A percentile compares a stretch with the other conserved stretches of the same genome.
These are phyloP conservation scores for Pseudorhombus dupliciocellatus DNA, from an alignment of 2,113 vertebrate genomes.

Conservation along the genomic window DNA sequence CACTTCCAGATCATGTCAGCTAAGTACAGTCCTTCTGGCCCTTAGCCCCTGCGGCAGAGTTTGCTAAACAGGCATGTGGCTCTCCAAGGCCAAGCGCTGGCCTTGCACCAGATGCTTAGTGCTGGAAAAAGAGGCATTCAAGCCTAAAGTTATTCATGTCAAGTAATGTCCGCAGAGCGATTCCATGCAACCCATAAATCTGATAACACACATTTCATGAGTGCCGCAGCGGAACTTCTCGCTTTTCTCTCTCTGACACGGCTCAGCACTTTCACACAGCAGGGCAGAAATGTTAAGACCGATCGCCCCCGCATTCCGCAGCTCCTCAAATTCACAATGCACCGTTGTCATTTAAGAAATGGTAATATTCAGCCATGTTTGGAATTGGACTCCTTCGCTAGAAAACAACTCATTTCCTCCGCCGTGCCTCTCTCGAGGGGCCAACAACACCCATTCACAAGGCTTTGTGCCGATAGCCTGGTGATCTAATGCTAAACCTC, in stretches of 20 bases:
- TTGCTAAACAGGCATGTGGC: slow-evolving; percentile 67
- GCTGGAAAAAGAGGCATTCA: slow-evolving; percentile 51
- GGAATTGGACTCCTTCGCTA: slow-evolving; percentile 60
- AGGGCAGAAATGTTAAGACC: slow-evolving; percentile 64
- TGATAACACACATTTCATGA: slow-evolving; percentile 56
- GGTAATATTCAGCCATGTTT: slow-evolving; percentile 57
- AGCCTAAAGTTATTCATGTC: slow-evolving; percentile 64
- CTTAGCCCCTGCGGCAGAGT: slow-evolving; percentile 36
- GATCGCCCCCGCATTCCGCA: slow-evolving; percentile 50
- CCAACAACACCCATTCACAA: slow-evolving; percentile 72
- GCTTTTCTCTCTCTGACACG: slow-evolving; percentile 20
- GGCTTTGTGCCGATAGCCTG: slow-evolving; percentile 59
- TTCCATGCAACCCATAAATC: slow-evolving; percentile 52
- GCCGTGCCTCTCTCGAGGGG: slow-evolving; percentile 60
- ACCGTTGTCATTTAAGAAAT: slow-evolving; percentile 59
- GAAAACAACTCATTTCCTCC: slow-evolving; percentile 64
- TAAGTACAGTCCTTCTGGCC: slow-evolving; percentile 47
- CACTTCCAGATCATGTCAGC: slow-evolving; percentile 47
- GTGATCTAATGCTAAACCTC: slow-evolving; percentile 63
- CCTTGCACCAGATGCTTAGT: slow-evolving; percentile 45
- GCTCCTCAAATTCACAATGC: slow-evolving; percentile 67
- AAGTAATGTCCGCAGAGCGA: slow-evolving; percentile 63
- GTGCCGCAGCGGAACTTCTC: slow-evolving; percentile 51
- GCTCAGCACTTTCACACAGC: slow-evolving; percentile 48
- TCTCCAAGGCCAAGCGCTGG: slow-evolving; percentile 64